Evolutionary conservation across 2,888 invertebrate species (phyloP).

Genomic region (Erpobdella octoculata): DNA sequence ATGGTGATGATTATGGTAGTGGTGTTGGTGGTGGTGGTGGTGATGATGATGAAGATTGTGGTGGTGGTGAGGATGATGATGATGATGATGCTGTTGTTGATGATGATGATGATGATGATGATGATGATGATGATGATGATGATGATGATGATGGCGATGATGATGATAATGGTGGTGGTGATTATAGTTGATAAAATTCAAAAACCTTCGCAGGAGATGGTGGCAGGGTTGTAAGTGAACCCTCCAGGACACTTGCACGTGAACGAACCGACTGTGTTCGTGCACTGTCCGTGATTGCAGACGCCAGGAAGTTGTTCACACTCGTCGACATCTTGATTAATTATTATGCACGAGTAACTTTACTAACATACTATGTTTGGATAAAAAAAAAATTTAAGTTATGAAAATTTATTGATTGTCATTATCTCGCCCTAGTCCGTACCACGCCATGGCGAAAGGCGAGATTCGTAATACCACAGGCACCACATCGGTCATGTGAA

Average conservation of each 20-base stretch:
- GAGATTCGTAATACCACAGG: no score
- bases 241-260: conserved; percentile 48
- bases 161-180: conserved; percentile 17
- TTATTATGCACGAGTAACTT: background rate
- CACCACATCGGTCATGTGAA: no score
- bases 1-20: conserved; percentile 27
- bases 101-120: conserved; percentile 27
- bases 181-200: no score
- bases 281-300: conserved; percentile 58
- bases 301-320: conserved; percentile 49
- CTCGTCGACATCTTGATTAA: conserved; percentile 45
- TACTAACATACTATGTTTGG: background rate
- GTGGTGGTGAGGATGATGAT: no score
- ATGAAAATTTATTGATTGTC: no score
- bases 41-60: no score
- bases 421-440: no score
- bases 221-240: background rate
- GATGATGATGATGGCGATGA: conserved; percentile 26
- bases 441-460: no score
- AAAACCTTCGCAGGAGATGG: background rate
- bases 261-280: conserved; percentile 56
- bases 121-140: conserved; percentile 27
- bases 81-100: no score
- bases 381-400: background rate
- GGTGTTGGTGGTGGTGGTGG: no score